Percentiles rank a stretch among this genome's conserved stretches.
phyloP scores from a whole-genome alignment of 2,797 vertebrate species.

The Halcyon chelicuti region DNA sequence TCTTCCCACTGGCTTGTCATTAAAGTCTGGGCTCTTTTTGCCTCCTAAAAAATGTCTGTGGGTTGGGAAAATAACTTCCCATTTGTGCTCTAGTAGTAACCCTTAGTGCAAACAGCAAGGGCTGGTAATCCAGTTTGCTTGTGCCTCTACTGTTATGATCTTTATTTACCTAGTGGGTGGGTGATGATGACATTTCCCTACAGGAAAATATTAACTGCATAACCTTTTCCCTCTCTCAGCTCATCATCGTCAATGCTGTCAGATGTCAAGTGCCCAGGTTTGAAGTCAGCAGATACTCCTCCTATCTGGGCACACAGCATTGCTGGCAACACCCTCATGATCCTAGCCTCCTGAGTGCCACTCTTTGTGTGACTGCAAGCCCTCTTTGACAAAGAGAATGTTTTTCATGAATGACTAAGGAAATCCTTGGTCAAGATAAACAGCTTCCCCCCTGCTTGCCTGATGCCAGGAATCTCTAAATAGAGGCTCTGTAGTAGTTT shows the following conservation, averaged over 20 bases:
- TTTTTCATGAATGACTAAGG: conserved; percentile 68
- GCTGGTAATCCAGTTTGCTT: not conserved
- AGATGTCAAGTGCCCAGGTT: not conserved
- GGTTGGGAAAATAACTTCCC: not conserved
- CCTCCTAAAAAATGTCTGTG: not conserved
- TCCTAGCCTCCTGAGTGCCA: conserved; percentile 52
- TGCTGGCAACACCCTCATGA: not conserved
- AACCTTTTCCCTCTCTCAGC: conserved; percentile 11
- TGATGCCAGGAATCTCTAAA: conserved; percentile 78
- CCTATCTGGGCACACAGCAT: not conserved
- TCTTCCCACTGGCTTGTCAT: not conserved
- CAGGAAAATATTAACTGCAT: conserved; percentile 27
- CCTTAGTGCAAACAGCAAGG: not conserved
- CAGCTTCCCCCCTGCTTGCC: not conserved
- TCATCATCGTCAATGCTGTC: not conserved
- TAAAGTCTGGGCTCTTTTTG: not conserved
- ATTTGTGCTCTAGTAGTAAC: not conserved
- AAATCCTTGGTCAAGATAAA: conserved; percentile 75
- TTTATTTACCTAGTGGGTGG: conserved; percentile 47
- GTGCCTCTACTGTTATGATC: not conserved
- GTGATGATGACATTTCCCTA: conserved; percentile 18
- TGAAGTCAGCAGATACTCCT: conserved; percentile 11
- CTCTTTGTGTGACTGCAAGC: conserved; percentile 55
- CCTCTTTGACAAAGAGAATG: conserved; percentile 48
- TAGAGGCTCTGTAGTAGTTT: conserved; percentile 70